A percentile compares a stretch with the other conserved stretches of the same genome.
phyloP scores from a whole-genome alignment of 2,797 vertebrate species.

The Tragelaphus eurycerus region DNA sequence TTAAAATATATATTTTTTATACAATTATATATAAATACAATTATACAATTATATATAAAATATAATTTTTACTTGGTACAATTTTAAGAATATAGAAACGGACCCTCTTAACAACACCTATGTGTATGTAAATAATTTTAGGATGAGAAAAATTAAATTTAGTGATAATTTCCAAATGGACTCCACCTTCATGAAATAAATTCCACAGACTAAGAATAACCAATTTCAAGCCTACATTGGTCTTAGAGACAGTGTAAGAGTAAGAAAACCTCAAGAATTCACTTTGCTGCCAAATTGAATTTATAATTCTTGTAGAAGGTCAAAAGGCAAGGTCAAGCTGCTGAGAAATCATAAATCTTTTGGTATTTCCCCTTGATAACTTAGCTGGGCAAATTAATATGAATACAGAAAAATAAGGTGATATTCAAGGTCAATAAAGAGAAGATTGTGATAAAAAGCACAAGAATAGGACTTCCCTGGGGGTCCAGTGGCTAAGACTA shows the following conservation, averaged over 20 bases:
- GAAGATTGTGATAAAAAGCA: not conserved
- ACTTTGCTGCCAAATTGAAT: not conserved
- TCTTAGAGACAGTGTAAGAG: not conserved
- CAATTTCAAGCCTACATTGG: not conserved
- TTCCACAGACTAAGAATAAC: not conserved
- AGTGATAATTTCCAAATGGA: not conserved
- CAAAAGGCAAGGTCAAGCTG: not conserved
- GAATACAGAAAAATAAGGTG: not conserved
- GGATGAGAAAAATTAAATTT: constrained; percentile 13
- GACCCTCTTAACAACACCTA: not conserved
- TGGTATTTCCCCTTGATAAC: not conserved
- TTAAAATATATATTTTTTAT: too few species aligned
- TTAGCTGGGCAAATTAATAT: not conserved
- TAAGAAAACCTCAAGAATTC: not conserved
- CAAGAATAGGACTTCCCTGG: not conserved
- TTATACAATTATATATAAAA: not conserved
- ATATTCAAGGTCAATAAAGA: not conserved
- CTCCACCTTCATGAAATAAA: not conserved
- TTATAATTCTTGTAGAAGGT: not conserved
- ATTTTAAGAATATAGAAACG: not conserved
- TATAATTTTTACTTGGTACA: not conserved
- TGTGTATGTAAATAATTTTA: not conserved
- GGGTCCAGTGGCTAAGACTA: not conserved
- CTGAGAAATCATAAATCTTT: not conserved
- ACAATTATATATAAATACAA: not conserved